Base-by-base conservation (phyloP, 2,888 invertebrate species). In the Margaritifera margaritifera region DNA sequence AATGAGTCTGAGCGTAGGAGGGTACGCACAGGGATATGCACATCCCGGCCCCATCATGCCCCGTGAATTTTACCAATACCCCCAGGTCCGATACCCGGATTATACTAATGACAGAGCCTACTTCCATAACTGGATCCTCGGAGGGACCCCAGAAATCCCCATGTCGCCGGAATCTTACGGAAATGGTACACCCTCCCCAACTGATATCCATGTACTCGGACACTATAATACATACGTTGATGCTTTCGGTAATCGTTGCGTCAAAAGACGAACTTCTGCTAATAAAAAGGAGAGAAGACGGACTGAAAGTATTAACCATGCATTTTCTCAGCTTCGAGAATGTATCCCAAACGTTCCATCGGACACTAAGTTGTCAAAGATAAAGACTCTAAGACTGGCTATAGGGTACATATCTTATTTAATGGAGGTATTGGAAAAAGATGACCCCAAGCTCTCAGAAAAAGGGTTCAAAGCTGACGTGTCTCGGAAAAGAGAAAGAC, bases 261-360 rank as follows among this genome's bases (percentile, higher is more conserved):
- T 87, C 27, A 87, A 87, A 77, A 72, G 87, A 53, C 72, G 85
- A 62, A 83, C 83, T 25, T 97, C 97, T 2, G 97, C 97, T n/a
- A 98, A 98, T 90, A 96, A 96, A 90, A 98, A 98, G 88, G 98
- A 98, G 88, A 90, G 98, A 18, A 90, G 97, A 78, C 92, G 98
- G 66, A 98, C 98, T 0, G 95, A 96, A 89, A 96, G 95, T 81
- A 98, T 98, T 78, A 98, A 98, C 90, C 96, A 95, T 64, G 98
- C 98, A 0, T 98, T 98, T 89, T 94, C 96, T 0, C 95, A 96
- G 85, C 91, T 98, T 0, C 91, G 98, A 25, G 96, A 96, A 77
- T 96, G 97, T 89, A 98, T 98, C 83, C 98, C 98, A 0, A 97
- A 98, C 87, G 97, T 98, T 2, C 98, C 98, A 0, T 94, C 95